Conservation (phyloP, 2,888 invertebrate species). For the Plagiodera versicolora region DNA sequence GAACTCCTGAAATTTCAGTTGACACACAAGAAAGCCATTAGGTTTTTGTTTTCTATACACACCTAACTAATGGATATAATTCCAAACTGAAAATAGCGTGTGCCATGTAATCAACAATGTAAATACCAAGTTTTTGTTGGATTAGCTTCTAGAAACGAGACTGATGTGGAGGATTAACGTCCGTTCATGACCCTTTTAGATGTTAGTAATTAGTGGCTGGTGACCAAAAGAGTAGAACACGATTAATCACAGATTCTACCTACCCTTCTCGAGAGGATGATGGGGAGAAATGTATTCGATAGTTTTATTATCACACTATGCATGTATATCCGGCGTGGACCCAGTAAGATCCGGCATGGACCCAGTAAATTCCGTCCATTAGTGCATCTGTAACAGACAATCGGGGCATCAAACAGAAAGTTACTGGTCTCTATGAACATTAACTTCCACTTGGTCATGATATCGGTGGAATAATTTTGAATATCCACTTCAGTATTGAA, state of each 20-base stretch:
- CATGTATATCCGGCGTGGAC: slow-evolving; percentile 20
- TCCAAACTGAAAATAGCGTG: slow-evolving; percentile 27
- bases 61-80: slow-evolving; percentile 31
- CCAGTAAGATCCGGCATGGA: too few relatives aligned
- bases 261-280: slow-evolving; percentile 29
- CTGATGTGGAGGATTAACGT: slow-evolving; percentile 25
- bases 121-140: slow-evolving; percentile 30
- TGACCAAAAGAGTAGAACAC: slow-evolving; percentile 31
- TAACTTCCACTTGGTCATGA: neutral
- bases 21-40: slow-evolving; percentile 32
- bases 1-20: slow-evolving; percentile 23
- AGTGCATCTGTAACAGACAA: slow-evolving; percentile 31
- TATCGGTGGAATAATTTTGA: neutral
- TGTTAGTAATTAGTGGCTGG: slow-evolving; percentile 36
- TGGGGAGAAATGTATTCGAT: slow-evolving; percentile 25
- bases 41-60: slow-evolving; percentile 29
- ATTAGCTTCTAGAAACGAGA: slow-evolving; percentile 22
- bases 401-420: slow-evolving; percentile 4
- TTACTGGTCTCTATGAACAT: neutral
- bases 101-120: slow-evolving; percentile 30
- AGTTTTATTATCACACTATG: slow-evolving; percentile 29
- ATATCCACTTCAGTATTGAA: neutral
- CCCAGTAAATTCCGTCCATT: slow-evolving; percentile 25
- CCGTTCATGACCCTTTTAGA: slow-evolving; percentile 27
- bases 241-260: slow-evolving; percentile 34